Base-by-base conservation (phyloP, 2,888 invertebrate genomes). In the Lysandra bellargus region DNA sequence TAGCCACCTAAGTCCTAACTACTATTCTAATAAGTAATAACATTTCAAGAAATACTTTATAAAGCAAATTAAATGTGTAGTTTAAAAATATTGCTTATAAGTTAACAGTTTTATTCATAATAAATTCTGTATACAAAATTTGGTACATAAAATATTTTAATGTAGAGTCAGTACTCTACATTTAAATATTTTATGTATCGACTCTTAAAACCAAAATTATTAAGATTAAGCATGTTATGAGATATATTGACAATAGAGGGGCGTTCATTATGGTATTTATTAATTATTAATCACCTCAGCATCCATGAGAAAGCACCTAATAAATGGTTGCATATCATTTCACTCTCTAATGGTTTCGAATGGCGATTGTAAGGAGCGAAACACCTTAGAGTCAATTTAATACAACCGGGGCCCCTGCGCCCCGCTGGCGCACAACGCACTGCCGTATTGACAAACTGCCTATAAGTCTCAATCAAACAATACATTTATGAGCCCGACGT, bases 381-480 rank as follows among this genome's bases (percentile, higher is more conserved):
- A 85, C 88, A 88, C 88, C 90, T 89, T 85, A 85, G 85, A 83
- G 86, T 87, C 85, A 85, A 86, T 86, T 89, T 86, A 86, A 87
- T 87, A 87, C 83, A 84, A 85, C 85, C 87, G 83, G 84, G 84
- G 86, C 84, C 83, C 87, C 85, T 86, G 84, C 87, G 85, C 90
- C 91, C 91, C 91, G 90, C 86, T 79, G 89, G 80, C 86, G 81
- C 83, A 87, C 87, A 89, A 88, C 84, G 86, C 87, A 81, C 85
- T 84, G 82, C 83, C 86, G 89, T 93, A 94, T 94, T 92, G 93
- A 94, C 91, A 92, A 90, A 92, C 89, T 92, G 93, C 93, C 92
- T 93, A 94, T 93, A 93, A 90, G 88, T 91, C 91, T 88, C 91
- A 88, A 92, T 91, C 92, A 90, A 92, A 93, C 93, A 93, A 93